phyloP scores from a whole-genome alignment of 2,113 vertebrate genomes.

The Abramis brama region DNA sequence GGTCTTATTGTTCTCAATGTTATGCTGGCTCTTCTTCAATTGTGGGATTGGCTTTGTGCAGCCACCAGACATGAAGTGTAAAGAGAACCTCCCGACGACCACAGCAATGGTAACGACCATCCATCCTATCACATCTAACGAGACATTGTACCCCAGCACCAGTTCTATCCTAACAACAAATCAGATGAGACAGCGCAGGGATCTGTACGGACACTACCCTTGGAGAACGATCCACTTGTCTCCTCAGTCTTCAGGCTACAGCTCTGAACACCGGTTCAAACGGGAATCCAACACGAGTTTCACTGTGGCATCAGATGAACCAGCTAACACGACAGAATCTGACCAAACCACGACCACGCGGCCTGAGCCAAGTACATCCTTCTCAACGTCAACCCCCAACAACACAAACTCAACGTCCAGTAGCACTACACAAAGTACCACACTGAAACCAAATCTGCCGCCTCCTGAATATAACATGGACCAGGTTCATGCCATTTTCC shows the following conservation, averaged over 20 bases:
- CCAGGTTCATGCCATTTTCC: constrained; percentile 90
- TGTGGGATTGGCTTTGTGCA: constrained; percentile 91
- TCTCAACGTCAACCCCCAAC: neutral
- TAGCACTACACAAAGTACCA: constrained; percentile 24
- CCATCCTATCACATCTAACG: constrained; percentile 19
- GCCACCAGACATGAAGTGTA: constrained; percentile 86
- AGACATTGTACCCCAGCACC: constrained; percentile 2
- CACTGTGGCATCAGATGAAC: neutral
- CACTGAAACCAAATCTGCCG: constrained; percentile 57
- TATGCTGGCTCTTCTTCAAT: constrained; percentile 97
- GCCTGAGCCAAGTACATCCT: constrained; percentile 26
- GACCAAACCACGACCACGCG: constrained; percentile 2
- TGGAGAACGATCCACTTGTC: neutral
- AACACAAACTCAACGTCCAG: neutral
- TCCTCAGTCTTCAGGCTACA: neutral
- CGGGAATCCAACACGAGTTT: constrained; percentile 49
- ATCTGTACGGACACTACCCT: neutral
- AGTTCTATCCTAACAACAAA: constrained; percentile 43
- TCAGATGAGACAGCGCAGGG: constrained; percentile 53
- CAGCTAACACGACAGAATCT: constrained; percentile 13
- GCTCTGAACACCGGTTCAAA: neutral
- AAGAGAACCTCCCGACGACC: constrained; percentile 61
- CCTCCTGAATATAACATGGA: constrained; percentile 74
- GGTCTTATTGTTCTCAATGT: constrained; percentile 90
- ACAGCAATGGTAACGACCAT: neutral